Conservation (phyloP, 2,113 vertebrate species). For the Marcusenius ussheri region DNA sequence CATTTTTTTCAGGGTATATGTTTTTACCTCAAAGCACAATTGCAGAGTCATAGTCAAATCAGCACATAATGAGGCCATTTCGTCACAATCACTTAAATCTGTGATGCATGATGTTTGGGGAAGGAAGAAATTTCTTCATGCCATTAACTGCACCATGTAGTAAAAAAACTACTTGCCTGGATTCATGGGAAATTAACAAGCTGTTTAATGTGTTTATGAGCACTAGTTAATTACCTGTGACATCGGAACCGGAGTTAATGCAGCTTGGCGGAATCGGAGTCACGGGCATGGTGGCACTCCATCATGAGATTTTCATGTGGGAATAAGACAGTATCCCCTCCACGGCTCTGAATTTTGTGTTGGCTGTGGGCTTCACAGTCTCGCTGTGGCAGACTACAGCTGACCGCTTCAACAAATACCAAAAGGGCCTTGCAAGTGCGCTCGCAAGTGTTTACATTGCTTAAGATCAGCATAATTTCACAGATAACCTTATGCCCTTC, state of each 20-base stretch:
- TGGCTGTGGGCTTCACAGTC: background rate
- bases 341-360: background rate
- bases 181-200: constrained; percentile 35
- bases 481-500: background rate
- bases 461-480: background rate
- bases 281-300: background rate
- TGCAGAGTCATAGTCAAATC: background rate
- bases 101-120: background rate
- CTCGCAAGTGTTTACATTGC: background rate
- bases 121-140: background rate
- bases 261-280: constrained; percentile 22
- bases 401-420: background rate
- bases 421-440: too few species aligned
- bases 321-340: background rate
- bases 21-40: background rate
- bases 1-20: background rate
- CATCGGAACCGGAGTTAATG: constrained; percentile 46
- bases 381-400: background rate
- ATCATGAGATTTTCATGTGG: background rate
- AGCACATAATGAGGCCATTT: background rate
- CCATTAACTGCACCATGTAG: constrained; percentile 15
- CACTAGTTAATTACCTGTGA: constrained; percentile 42
- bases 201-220: constrained; percentile 59
- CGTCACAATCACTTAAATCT: background rate
- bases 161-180: constrained; percentile 22